Base-by-base conservation (phyloP, 2,888 invertebrate genomes). In the Melanophora roralis region DNA sequence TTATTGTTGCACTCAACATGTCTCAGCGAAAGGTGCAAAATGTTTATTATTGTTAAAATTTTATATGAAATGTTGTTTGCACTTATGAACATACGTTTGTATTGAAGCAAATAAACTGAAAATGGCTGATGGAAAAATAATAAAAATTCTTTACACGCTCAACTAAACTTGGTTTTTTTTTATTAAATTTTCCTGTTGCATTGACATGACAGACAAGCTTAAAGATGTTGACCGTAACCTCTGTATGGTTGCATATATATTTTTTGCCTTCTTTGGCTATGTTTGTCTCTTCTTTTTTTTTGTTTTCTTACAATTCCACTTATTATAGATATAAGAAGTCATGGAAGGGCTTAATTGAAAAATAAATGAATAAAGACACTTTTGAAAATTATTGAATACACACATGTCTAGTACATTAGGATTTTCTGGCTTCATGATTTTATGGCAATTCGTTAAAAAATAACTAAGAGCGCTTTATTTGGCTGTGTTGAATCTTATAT, bases 21-120 rank as follows among this genome's bases (percentile, higher is more conserved):
- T 80, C 75, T 75, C 67, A 75, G 65, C 21, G 55, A 65, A 78
- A 74, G 79, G 72, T 76, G 67, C 67, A 65, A 78, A 49, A 62
- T 69, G 64, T 55, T 59, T 64, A 21, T 53, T 67, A 57, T 69
- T 55, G 53, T 71, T 65, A n/a, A n/a, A 51, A 60, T 65, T 77
- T 1, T 45, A 23, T 72, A 21, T 36, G 11, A 27, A 27, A 27
- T 27, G 6, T 27, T 27, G n/a, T n/a, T n/a, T n/a, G n/a, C n/a
- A n/a, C n/a, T 27, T 27, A 27, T 27, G 6, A 5, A 3, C 6
- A 6, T 27, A 51, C 21, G 12, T 5, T 27, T 36, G n/a, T 55
- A 23, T 40, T 16, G 64, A 57, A 64, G 34, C 40, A 23, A 55
- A 55, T 14, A 59, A 40, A 47, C 9, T 59, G 59, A 14, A 21